These are phyloP conservation scores for Megaceryle torquata DNA, from an alignment of 2,113 vertebrate genomes.

Conservation along the genomic window DNA sequence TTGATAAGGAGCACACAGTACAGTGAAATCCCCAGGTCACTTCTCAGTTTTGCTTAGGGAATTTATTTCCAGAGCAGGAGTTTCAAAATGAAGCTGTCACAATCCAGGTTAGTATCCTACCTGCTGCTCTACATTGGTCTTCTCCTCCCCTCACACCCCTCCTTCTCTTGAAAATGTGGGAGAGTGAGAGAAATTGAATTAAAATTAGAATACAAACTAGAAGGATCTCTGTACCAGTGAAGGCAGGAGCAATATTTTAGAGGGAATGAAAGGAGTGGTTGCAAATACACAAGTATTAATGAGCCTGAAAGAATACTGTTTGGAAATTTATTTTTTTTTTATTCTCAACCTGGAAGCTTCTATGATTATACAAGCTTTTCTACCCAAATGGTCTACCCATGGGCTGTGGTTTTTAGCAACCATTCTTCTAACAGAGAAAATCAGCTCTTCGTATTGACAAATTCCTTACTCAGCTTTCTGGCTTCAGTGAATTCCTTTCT, in stretches of 20 bases:
- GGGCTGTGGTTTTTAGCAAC: neutral
- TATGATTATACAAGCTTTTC: neutral
- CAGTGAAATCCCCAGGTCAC: neutral
- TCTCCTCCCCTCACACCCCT: neutral
- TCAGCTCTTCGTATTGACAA: neutral
- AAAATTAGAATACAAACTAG: neutral
- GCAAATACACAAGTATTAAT: neutral
- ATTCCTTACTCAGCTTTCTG: neutral
- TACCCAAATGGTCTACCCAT: neutral
- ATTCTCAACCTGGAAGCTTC: neutral
- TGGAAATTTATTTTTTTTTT: neutral
- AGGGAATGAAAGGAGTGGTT: neutral
- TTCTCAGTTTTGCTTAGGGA: neutral
- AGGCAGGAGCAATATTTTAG: neutral
- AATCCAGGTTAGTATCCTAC: neutral
- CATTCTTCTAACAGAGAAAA: neutral
- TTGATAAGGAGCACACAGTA: neutral
- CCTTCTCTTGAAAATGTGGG: neutral
- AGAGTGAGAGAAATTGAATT: neutral
- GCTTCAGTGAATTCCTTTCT: neutral
- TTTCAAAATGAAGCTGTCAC: neutral
- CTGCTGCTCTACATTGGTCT: neutral
- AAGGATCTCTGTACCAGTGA: neutral
- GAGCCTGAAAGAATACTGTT: neutral
- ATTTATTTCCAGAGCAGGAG: neutral